Percentiles rank a stretch among this genome's conserved stretches.
Evolutionary conservation across 2,888 invertebrate genomes (phyloP).

Genomic region (Meghimatium bilineatum): DNA sequence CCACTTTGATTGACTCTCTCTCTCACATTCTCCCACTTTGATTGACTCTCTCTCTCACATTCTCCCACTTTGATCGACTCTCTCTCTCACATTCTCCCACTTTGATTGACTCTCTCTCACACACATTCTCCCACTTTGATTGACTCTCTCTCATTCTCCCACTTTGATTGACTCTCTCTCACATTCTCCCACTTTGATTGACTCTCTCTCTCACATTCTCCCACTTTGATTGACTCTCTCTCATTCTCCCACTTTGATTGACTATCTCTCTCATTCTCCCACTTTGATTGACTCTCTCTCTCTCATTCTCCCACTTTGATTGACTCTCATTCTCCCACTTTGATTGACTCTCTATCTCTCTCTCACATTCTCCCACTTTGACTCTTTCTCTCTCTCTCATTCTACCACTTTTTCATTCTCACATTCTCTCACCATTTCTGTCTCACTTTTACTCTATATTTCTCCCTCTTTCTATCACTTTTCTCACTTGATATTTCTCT

Average conservation of each 20-base stretch:
- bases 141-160: neutral
- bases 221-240: neutral
- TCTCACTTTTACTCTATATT: neutral
- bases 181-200: neutral
- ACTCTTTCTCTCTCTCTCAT: constrained; percentile 2
- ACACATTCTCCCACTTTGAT: neutral
- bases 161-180: constrained; percentile 1
- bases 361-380: neutral
- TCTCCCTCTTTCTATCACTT: neutral
- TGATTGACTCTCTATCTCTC: neutral
- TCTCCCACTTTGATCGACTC: neutral
- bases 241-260: constrained; percentile 12
- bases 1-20: neutral
- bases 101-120: neutral
- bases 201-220: constrained; percentile 29
- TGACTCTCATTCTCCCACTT: neutral
- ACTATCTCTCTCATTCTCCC: constrained; percentile 8
- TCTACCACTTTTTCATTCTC: neutral
- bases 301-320: constrained; percentile 11
- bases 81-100: neutral
- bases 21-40: neutral
- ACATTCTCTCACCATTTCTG: neutral
- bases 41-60: neutral
- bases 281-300: constrained; percentile 13
- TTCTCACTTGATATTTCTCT: neutral